phyloP scores from a whole-genome alignment of 2,797 vertebrate species.

The Orientallactaga sibirica region DNA sequence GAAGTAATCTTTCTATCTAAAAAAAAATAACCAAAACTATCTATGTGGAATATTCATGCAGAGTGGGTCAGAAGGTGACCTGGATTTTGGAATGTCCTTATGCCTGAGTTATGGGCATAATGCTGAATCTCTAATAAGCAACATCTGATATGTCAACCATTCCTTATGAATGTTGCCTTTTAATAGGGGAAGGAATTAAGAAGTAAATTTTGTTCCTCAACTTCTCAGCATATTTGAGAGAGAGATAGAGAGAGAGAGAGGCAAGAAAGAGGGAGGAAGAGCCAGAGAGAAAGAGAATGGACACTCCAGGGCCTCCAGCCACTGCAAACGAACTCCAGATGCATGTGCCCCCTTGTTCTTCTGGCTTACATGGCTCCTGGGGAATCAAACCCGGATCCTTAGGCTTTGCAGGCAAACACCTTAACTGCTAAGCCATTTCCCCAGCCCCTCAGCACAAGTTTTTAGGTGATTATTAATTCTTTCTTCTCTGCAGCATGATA shows the following conservation, averaged over 20 bases:
- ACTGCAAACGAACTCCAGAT: too few relatives aligned
- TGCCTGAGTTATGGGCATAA: slow-evolving; percentile 19
- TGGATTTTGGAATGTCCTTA: slow-evolving; percentile 3
- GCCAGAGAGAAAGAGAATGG: too few relatives aligned
- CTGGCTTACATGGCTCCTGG: too few relatives aligned
- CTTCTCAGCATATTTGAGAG: not conserved
- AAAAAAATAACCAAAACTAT: not conserved
- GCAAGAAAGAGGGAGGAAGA: too few relatives aligned
- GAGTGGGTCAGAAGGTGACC: slow-evolving; percentile 2
- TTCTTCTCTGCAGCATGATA: not conserved
- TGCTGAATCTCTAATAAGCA: slow-evolving; percentile 42
- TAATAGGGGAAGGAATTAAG: slow-evolving; percentile 22
- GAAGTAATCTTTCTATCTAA: slow-evolving; percentile 1
- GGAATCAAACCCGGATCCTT: too few relatives aligned
- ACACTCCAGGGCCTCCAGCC: too few relatives aligned
- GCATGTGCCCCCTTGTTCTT: too few relatives aligned
- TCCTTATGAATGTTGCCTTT: slow-evolving; percentile 11
- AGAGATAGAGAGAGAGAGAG: too few relatives aligned
- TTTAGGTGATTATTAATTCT: not conserved
- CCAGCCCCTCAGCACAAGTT: not conserved
- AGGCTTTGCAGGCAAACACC: too few relatives aligned
- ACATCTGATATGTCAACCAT: slow-evolving; percentile 36
- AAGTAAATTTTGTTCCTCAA: not conserved
- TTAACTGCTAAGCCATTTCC: not conserved
- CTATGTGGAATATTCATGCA: not conserved